Evolutionary conservation across 1,140 invertebrate species (phyloP), one percentile per base, ranked within the genome.

Genomic region (Drosophila punjabiensis): DNA sequence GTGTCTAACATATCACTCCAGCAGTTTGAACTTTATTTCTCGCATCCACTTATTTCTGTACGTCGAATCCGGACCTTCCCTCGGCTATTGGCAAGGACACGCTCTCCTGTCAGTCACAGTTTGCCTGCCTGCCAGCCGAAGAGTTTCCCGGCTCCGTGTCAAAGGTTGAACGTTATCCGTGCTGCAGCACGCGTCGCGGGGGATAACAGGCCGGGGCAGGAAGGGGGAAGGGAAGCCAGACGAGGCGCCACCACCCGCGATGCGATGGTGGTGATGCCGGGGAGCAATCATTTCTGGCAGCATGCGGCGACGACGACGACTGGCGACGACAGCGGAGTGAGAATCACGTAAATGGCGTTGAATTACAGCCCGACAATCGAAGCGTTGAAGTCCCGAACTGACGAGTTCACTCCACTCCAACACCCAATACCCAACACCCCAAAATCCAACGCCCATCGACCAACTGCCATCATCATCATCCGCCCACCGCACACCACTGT

Each of bases 351-450:
- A 89, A 89, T 89, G 81, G 85, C 85, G 85, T 89, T 90, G 85
- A 89, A 89, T 89, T 89, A 90, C 85, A 84, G 85, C 81, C 82
- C 88, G 81, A 89, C 85, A 89, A 89, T 90, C 85, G 86, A 88
- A 89, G 86, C 81, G 85, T 85, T 89, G 85, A 89, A 89, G 86
- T 90, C 85, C 81, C 86, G 78, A 90, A 89, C 85, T 88, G 83
- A 90, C 84, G 84, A 90, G 82, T 85, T 89, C 87, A 78, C 78
- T 76, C 71, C 35, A 24, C 53, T 59, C 30, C 37, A 64, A 43
- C 66, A 63, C 39, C 50, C 37, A 64, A 43, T 58, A 63, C 39
- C 50, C 18, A 5, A 37, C 47, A 37, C 48, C 60, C 9, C 3
- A 32, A 32, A n/a, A 30, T n/a, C 48, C 50, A 20, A n/a, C 50